Evolutionary conservation across 2,113 vertebrate species (phyloP).

Genomic region (Mungos mungo): DNA sequence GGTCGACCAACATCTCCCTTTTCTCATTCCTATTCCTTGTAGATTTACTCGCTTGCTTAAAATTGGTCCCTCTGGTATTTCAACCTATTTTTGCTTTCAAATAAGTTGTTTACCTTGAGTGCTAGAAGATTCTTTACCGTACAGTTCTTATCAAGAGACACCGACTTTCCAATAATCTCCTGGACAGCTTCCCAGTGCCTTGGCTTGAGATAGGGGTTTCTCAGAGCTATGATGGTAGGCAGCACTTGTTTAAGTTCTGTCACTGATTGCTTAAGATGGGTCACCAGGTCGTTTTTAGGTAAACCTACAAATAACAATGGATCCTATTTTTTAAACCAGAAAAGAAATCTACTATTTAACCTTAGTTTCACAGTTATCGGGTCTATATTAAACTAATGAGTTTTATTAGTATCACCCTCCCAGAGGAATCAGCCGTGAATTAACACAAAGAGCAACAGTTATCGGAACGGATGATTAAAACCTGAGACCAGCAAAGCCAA

Average conservation of each 20-base stretch:
- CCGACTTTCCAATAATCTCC: slow-evolving; percentile 66
- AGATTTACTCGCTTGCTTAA: not conserved
- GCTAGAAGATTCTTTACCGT: slow-evolving; percentile 78
- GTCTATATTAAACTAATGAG: not conserved
- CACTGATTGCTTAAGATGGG: slow-evolving; percentile 78
- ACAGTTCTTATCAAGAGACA: slow-evolving; percentile 73
- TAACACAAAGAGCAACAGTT: not conserved
- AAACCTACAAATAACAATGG: slow-evolving; percentile 72
- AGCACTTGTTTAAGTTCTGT: slow-evolving; percentile 81
- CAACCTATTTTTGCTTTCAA: not conserved
- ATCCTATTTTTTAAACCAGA: not conserved
- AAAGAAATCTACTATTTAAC: not conserved
- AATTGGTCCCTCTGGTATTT: not conserved
- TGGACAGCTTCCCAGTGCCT: slow-evolving; percentile 81
- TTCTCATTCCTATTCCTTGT: not conserved
- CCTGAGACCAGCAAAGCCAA: not conserved
- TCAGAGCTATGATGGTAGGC: slow-evolving; percentile 79
- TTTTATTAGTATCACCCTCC: not conserved
- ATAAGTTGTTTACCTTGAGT: slow-evolving; percentile 74
- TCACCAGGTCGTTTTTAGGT: slow-evolving; percentile 79
- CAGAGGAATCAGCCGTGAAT: not conserved
- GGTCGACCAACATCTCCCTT: accelerated
- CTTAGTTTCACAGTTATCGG: not conserved
- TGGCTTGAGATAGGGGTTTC: slow-evolving; percentile 79
- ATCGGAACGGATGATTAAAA: not conserved